A percentile compares a stretch with the other conserved stretches of the same genome.
Conservation (phyloP, 2,113 vertebrate genomes). For the Ageneiosus marmoratus region DNA sequence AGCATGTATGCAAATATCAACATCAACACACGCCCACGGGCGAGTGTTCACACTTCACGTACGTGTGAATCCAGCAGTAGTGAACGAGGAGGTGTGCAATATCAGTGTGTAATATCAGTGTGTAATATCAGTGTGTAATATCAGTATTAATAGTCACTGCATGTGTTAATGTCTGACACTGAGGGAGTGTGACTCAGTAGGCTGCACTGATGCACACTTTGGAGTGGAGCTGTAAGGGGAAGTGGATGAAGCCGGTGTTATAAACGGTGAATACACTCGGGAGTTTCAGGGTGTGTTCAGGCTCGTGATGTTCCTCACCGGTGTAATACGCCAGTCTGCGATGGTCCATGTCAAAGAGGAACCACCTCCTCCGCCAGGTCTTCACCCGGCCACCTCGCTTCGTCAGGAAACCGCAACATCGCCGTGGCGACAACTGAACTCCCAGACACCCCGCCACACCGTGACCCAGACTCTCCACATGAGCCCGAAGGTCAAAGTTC, state of each 20-base stretch:
- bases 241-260: background rate
- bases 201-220: background rate
- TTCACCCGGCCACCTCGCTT: slow-evolving; percentile 89
- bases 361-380: slow-evolving; percentile 91
- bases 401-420: slow-evolving; percentile 83
- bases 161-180: background rate
- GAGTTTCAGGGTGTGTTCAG: background rate
- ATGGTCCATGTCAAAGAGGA: slow-evolving; percentile 85
- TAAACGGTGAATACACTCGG: background rate
- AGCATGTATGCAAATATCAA: no score
- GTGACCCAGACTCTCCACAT: slow-evolving; percentile 84
- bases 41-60: no score
- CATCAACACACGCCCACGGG: no score
- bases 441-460: slow-evolving; percentile 75
- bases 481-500: slow-evolving; percentile 81
- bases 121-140: background rate
- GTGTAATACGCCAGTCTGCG: slow-evolving; percentile 83
- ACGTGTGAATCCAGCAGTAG: no score
- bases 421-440: slow-evolving; percentile 71
- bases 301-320: slow-evolving; percentile 63
- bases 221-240: background rate
- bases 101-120: no score
- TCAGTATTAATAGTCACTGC: background rate
- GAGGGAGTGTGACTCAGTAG: background rate
- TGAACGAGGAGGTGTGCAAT: no score